Evolutionary conservation across 1,140 invertebrate species (phyloP).

Genomic region (Zaprionus capensis): DNA sequence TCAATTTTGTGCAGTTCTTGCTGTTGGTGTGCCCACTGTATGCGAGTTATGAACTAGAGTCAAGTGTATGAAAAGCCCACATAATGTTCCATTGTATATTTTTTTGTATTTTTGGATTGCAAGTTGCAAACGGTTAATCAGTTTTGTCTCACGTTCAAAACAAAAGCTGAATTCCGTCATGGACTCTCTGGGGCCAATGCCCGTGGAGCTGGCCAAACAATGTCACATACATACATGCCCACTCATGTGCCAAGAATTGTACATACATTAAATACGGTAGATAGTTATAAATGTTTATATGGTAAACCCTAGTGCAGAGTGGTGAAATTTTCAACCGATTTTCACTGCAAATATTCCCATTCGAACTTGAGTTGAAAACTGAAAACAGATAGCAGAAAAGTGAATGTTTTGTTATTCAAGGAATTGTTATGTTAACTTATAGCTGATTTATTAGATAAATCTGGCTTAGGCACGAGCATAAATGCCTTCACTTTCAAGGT

Average conservation of each 20-base stretch:
- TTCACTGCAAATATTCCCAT: constrained; percentile 28
- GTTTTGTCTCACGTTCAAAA: constrained; percentile 75
- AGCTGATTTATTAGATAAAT: constrained; percentile 49
- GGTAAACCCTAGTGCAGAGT: neutral
- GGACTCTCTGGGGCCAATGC: constrained; percentile 58
- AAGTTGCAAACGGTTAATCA: constrained; percentile 70
- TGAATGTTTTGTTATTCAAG: constrained; percentile 27
- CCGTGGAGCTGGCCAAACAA: constrained; percentile 29
- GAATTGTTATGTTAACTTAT: constrained; percentile 19
- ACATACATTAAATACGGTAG: constrained; percentile 36
- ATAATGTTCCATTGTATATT: constrained; percentile 48
- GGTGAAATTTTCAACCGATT: constrained; percentile 59
- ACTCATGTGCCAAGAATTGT: constrained; percentile 68
- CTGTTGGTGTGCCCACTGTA: neutral
- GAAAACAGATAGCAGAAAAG: constrained; percentile 13
- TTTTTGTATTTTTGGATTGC: constrained; percentile 51
- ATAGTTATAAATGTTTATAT: constrained; percentile 49
- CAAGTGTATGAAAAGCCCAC: constrained; percentile 42
- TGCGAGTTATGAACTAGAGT: constrained; percentile 21
- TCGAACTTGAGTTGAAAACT: neutral
- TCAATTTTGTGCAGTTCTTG: neutral
- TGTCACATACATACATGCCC: constrained; percentile 37
- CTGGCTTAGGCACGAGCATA: constrained; percentile 35
- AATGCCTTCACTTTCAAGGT: constrained; percentile 63
- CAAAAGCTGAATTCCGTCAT: constrained; percentile 62